These are phyloP conservation scores for Hirundo rustica DNA, from an alignment of 2,797 vertebrate genomes.

Conservation along the genomic window DNA sequence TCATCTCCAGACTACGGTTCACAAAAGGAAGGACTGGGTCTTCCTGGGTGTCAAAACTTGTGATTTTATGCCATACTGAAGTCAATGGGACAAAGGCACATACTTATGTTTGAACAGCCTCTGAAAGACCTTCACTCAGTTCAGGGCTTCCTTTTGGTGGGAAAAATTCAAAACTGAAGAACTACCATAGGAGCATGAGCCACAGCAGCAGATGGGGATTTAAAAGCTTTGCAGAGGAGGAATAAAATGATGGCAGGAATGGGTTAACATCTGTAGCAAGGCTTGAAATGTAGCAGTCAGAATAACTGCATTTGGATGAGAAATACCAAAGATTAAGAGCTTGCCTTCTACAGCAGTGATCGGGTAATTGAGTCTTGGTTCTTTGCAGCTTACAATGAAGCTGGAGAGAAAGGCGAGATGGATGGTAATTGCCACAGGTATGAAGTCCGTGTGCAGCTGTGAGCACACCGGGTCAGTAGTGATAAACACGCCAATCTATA, in stretches of 20 bases:
- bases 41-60: not conserved
- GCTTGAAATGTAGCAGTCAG: not conserved
- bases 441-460: not conserved
- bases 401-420: not conserved
- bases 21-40: not conserved
- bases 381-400: not conserved
- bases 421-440: not conserved
- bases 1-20: not conserved
- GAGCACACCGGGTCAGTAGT: not conserved
- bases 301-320: constrained; percentile 9
- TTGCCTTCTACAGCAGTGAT: not conserved
- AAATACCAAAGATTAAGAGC: not conserved
- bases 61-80: not conserved
- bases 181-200: not conserved
- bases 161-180: not conserved
- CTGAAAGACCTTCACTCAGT: not conserved
- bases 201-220: not conserved
- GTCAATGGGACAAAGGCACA: not conserved
- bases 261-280: not conserved
- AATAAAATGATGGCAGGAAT: not conserved
- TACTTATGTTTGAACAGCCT: not conserved
- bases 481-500: not conserved
- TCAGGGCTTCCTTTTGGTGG: not conserved
- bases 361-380: not conserved
- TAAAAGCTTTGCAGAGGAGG: not conserved